Base-by-base conservation (phyloP, 2,888 invertebrate species). In the Lepidocyrtinus sp. region DNA sequence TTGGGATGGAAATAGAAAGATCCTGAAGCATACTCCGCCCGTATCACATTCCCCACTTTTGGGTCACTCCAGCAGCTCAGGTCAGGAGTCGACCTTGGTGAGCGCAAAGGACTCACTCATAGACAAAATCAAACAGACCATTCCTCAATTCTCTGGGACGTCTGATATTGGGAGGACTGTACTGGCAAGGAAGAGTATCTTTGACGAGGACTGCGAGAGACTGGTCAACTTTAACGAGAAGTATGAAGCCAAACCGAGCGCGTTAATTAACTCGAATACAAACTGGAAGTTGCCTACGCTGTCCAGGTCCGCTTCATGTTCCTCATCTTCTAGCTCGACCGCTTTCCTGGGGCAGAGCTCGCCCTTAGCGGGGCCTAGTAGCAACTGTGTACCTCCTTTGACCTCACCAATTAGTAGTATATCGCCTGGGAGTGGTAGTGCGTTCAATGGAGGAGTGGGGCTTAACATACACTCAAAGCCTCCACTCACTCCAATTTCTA, bases 141-240 rank as follows among this genome's bases (percentile, higher is more conserved):
- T 80, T 80, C 80, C 80, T 65, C 75, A 74, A 27, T 70, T 75
- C 65, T 55, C 75, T 68, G 70, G 65, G 88, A 97, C 97, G 0
- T 97, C 97, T 24, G 97, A 97, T 87, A 97, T 98, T 87, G 95
- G 97, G 50, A 95, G 96, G 87, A 95, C 96, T 24, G 92, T 98
- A 87, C 91, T 98, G 87, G 96, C 97, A 2, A 96, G 96, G 89
- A 93, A 95, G 83, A 97, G 96, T 70, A 96, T 98, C 72, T 98
- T 98, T 89, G 98, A 98, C 88, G 98, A 98, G 89, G 98, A 98
- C 89, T 93, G 95, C 55, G 96, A 97, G 89, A 91, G 98, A 45
- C 90, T 98, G 78, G 97, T 97, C 89, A 95, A 95, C 87, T 93
- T 95, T 77, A 91, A 93, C 88, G 93, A 96, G 89, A 93, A 95